A percentile compares a stretch with the other conserved stretches of the same genome.
These are phyloP conservation scores for Numenius phaeopus DNA, from an alignment of 2,797 vertebrate genomes.

Conservation along the genomic window DNA sequence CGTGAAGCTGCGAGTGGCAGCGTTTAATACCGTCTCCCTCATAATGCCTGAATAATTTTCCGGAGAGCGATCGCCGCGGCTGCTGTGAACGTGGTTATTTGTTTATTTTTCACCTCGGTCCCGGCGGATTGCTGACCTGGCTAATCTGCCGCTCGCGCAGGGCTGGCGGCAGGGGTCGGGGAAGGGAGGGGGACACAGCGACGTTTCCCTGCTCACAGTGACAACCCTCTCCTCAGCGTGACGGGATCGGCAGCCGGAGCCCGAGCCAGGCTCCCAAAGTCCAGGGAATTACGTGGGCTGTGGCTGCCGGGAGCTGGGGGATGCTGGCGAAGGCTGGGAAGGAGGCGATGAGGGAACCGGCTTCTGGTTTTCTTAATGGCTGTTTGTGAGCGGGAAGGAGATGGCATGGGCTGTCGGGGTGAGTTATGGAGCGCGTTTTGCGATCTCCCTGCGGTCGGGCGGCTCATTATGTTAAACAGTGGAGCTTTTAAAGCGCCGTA, in stretches of 20 bases:
- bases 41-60: constrained; percentile 81
- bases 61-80: constrained; percentile 69
- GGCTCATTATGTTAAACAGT: constrained; percentile 79
- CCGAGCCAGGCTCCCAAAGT: neutral
- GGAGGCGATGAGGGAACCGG: constrained; percentile 34
- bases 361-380: constrained; percentile 66
- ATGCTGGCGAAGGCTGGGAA: constrained; percentile 21
- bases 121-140: constrained; percentile 76
- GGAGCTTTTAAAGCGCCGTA: constrained; percentile 74
- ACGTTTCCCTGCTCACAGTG: constrained; percentile 24
- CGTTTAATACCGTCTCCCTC: constrained; percentile 73
- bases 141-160: constrained; percentile 36
- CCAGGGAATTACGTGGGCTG: neutral
- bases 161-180: neutral
- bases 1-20: constrained; percentile 80
- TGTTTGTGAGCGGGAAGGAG: constrained; percentile 69
- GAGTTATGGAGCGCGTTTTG: constrained; percentile 70
- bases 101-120: constrained; percentile 81
- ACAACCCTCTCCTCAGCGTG: neutral
- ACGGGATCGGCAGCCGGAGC: neutral
- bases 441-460: constrained; percentile 63
- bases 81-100: constrained; percentile 67
- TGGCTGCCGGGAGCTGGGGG: neutral
- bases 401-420: constrained; percentile 75
- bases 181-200: neutral